These are phyloP conservation scores for Corythoichthys haematopterus DNA, from an alignment of 2,113 vertebrate species.

Conservation along the genomic window DNA sequence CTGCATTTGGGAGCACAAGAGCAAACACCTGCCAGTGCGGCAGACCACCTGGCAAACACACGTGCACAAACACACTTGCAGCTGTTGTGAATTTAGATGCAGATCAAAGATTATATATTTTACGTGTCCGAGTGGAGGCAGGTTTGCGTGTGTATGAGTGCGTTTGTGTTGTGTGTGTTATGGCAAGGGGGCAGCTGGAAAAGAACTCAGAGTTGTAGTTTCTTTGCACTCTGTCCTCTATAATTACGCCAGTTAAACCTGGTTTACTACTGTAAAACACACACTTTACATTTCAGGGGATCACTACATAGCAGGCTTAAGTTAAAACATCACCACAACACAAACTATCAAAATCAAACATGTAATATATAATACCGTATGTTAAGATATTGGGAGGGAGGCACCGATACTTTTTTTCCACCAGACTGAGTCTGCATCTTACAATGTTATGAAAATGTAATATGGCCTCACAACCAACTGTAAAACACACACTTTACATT, in stretches of 20 bases:
- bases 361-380: not conserved
- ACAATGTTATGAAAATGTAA: too few relatives aligned
- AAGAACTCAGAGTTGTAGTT: constrained; percentile 41
- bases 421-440: not conserved
- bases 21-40: constrained; percentile 62
- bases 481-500: constrained; percentile 26
- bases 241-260: constrained; percentile 53
- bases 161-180: constrained; percentile 15
- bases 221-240: constrained; percentile 41
- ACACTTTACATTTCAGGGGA: constrained; percentile 18
- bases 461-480: not conserved
- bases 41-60: constrained; percentile 52
- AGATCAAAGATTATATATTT: constrained; percentile 19
- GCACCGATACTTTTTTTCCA: not conserved
- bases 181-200: constrained; percentile 35
- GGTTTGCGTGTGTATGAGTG: constrained; percentile 17
- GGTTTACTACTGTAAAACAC: constrained; percentile 41
- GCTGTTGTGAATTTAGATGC: constrained; percentile 50
- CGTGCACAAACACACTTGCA: constrained; percentile 32
- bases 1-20: constrained; percentile 52
- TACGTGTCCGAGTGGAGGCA: constrained; percentile 16
- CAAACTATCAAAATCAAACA: constrained; percentile 14
- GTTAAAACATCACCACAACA: constrained; percentile 13
- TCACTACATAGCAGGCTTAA: constrained; percentile 5
- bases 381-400: not conserved